These are phyloP conservation scores for Darevskia nairensis DNA, from an alignment of 2,797 vertebrate genomes.

Conservation along the genomic window DNA sequence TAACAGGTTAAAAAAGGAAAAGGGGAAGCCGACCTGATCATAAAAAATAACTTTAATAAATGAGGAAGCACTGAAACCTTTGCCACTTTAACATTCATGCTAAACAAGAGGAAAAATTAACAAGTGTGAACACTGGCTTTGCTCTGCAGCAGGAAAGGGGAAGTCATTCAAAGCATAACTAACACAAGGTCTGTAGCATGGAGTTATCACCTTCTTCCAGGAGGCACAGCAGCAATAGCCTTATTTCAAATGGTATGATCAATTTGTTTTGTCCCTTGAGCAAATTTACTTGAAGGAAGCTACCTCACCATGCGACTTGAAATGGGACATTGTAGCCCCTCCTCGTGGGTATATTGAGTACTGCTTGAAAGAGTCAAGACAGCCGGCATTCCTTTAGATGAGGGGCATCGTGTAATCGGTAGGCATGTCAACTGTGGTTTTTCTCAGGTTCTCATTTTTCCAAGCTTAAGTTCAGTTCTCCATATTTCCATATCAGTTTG, in stretches of 20 bases:
- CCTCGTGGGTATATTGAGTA: not conserved
- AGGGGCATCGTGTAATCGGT: not conserved
- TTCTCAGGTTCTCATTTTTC: no score
- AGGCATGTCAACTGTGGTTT: no score
- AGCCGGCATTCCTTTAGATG: not conserved
- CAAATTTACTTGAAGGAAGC: not conserved
- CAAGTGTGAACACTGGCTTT: constrained; percentile 12
- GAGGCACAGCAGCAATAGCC: not conserved
- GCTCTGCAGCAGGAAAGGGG: not conserved
- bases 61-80: not conserved
- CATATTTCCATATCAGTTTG: no score
- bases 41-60: not conserved
- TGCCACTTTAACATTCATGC: not conserved
- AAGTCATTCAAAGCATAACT: constrained; percentile 2
- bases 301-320: not conserved
- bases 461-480: no score
- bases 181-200: not conserved
- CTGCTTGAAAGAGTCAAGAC: not conserved
- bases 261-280: not conserved
- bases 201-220: not conserved
- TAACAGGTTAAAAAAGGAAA: not conserved
- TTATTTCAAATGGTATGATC: not conserved
- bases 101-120: not conserved
- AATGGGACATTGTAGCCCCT: not conserved
- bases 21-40: not conserved